Percentiles rank a stretch among this genome's conserved stretches.
These are phyloP conservation scores for Aviceda subcristata DNA, from an alignment of 2,113 vertebrate genomes.

Conservation along the genomic window DNA sequence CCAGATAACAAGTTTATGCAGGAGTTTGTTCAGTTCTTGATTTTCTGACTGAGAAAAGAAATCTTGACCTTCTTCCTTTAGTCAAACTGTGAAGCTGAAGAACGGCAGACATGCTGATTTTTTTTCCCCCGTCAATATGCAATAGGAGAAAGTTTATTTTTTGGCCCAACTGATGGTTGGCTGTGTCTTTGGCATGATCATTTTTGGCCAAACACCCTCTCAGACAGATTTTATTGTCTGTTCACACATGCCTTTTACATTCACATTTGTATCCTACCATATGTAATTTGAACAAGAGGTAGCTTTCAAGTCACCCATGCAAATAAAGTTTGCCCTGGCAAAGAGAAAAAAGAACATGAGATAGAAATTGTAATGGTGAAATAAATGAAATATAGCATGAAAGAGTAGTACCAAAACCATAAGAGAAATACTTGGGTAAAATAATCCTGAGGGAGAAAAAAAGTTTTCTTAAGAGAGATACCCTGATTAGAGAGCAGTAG, in stretches of 20 bases:
- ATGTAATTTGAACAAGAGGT: not conserved
- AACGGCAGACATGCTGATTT: not conserved
- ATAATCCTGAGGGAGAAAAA: not conserved
- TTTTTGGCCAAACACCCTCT: not conserved
- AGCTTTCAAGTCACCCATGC: not conserved
- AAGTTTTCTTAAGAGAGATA: not conserved
- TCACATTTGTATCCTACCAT: not conserved
- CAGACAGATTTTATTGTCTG: not conserved
- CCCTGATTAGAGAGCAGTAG: not conserved
- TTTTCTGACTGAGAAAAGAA: not conserved
- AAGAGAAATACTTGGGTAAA: not conserved
- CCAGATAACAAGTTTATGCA: not conserved
- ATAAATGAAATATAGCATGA: not conserved
- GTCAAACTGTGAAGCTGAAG: not conserved
- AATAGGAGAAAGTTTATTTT: not conserved
- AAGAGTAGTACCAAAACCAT: not conserved
- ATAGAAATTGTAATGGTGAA: not conserved
- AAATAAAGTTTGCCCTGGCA: not conserved
- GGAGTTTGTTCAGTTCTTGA: not conserved
- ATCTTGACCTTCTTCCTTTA: not conserved
- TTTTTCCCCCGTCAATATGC: not conserved
- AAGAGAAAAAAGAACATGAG: not conserved
- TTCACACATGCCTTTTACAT: accelerated
- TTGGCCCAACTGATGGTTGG: not conserved
- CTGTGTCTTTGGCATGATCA: not conserved